These are phyloP conservation scores for Dufourea novaeangliae DNA, from an alignment of 1,140 invertebrate genomes.

Conservation along the genomic window DNA sequence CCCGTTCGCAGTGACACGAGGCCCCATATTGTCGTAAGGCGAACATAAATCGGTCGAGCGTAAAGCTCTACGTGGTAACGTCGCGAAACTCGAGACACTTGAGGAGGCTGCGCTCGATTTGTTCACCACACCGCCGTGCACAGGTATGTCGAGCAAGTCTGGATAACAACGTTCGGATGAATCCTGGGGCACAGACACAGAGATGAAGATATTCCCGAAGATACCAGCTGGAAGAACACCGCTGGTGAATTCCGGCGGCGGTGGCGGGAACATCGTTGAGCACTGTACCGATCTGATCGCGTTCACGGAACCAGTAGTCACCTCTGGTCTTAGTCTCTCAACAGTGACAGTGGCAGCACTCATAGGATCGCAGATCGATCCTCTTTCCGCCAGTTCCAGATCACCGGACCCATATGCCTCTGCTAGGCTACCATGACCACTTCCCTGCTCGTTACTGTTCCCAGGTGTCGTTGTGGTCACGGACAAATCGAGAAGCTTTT, in stretches of 20 bases:
- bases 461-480: constrained; percentile 89
- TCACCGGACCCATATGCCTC: constrained; percentile 81
- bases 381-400: constrained; percentile 82
- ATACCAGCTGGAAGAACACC: constrained; percentile 83
- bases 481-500: constrained; percentile 89
- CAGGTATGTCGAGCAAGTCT: constrained; percentile 88
- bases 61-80: constrained; percentile 82
- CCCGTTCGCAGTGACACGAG: constrained; percentile 92
- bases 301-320: constrained; percentile 61
- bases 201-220: constrained; percentile 89
- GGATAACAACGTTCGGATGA: constrained; percentile 86
- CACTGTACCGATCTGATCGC: constrained; percentile 69
- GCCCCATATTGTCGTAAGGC: constrained; percentile 94
- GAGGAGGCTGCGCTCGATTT: constrained; percentile 53
- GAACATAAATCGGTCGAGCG: constrained; percentile 76
- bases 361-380: constrained; percentile 76
- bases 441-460: constrained; percentile 74
- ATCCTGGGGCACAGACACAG: constrained; percentile 88
- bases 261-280: constrained; percentile 84
- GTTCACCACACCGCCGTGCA: constrained; percentile 66
- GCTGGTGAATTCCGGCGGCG: constrained; percentile 85
- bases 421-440: constrained; percentile 81
- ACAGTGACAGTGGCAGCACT: constrained; percentile 88
- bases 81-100: constrained; percentile 83
- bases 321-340: constrained; percentile 84